Evolutionary conservation across 1,140 invertebrate genomes (phyloP).

Genomic region (Episyrphus balteatus): DNA sequence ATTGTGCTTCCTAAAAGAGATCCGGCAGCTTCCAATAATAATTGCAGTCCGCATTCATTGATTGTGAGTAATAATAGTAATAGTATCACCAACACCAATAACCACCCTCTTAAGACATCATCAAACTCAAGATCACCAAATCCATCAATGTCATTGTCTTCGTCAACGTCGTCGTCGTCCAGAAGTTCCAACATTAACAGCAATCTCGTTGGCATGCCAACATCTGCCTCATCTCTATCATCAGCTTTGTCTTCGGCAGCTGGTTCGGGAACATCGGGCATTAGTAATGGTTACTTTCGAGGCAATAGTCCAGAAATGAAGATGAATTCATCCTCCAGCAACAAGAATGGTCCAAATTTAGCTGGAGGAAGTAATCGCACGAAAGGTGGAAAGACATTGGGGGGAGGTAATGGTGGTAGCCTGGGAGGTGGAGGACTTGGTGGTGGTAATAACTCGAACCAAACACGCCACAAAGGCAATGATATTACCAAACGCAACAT

Average conservation of each 20-base stretch:
- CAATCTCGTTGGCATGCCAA: neutral
- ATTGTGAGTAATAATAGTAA: slow-evolving; percentile 7
- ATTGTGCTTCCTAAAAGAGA: slow-evolving; percentile 13
- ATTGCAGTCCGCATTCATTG: too few relatives aligned
- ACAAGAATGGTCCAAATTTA: too few relatives aligned
- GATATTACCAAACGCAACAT: slow-evolving; percentile 23
- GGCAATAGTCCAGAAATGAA: too few relatives aligned
- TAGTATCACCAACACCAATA: slow-evolving; percentile 4
- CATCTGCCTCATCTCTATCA: neutral
- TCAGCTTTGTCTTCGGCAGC: neutral
- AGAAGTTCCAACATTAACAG: slow-evolving; percentile 7
- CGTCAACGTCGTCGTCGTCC: slow-evolving; percentile 25
- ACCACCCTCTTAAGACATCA: slow-evolving; percentile 10
- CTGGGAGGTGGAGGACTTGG: too few relatives aligned
- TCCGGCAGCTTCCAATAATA: slow-evolving; percentile 25
- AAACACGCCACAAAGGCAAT: too few relatives aligned
- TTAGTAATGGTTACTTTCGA: slow-evolving; percentile 20
- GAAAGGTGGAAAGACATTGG: too few relatives aligned
- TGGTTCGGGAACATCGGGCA: neutral
- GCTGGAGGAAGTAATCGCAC: too few relatives aligned
- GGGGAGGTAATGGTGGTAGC: too few relatives aligned
- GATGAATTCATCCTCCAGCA: too few relatives aligned
- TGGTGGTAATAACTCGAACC: too few relatives aligned
- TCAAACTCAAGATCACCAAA: slow-evolving; percentile 24
- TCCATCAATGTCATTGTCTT: slow-evolving; percentile 26